These are phyloP conservation scores for Centropristis striata DNA, from an alignment of 2,113 vertebrate genomes.

Conservation along the genomic window DNA sequence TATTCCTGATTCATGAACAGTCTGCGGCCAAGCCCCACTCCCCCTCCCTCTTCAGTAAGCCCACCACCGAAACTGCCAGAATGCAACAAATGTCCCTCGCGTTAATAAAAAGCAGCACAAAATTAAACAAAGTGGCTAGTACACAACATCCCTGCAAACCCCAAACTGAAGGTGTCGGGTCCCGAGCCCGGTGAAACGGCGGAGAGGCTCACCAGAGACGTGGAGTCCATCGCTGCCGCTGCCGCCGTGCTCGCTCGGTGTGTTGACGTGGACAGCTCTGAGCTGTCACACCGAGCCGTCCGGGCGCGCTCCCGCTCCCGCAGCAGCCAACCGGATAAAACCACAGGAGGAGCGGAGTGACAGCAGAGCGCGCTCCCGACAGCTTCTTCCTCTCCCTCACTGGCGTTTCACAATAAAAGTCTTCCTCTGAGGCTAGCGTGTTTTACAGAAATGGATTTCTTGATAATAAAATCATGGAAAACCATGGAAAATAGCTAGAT, in stretches of 20 bases:
- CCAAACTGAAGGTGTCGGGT: background rate
- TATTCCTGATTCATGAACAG: background rate
- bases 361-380: constrained; percentile 46
- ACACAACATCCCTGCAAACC: background rate
- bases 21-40: constrained; percentile 1
- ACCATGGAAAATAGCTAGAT: too few relatives aligned
- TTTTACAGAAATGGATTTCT: too few relatives aligned
- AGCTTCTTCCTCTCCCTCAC: background rate
- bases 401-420: constrained; percentile 59
- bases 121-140: background rate
- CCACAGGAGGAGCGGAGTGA: background rate
- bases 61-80: constrained; percentile 42
- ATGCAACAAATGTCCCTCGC: constrained; percentile 67
- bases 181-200: background rate
- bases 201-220: constrained; percentile 82
- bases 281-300: constrained; percentile 83
- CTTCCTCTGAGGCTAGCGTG: too few relatives aligned
- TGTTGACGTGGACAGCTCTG: constrained; percentile 89
- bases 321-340: constrained; percentile 48
- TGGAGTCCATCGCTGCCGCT: constrained; percentile 82
- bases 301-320: constrained; percentile 51
- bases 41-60: background rate
- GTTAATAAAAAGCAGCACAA: background rate
- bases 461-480: too few relatives aligned
- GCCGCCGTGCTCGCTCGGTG: constrained; percentile 63